Base-by-base conservation (phyloP, 2,113 vertebrate genomes). In the Silurus asotus region DNA sequence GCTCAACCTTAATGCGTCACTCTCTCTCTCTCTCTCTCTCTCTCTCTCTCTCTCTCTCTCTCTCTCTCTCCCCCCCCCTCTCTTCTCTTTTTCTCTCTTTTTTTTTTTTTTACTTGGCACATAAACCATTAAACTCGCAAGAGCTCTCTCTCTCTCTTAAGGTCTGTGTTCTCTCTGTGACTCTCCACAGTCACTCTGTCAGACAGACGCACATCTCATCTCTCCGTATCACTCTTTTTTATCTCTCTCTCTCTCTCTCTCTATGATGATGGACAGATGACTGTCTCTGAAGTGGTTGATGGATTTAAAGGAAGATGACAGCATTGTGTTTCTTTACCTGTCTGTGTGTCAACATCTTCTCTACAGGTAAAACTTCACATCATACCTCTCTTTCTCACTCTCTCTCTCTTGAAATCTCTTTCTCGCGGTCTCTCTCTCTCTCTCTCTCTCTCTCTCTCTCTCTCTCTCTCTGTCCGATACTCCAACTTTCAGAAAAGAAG, bases 231-330 rank as follows among this genome's bases (percentile, higher is more conserved):
- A 13, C 67, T 45, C 11, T 5, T 4, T 15, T 10, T 45, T 49
- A 45, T 53, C 25, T 20, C 20, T 81, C 45, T 81, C 59, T 64
- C 79, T 49, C 19, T 51, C 9, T 51, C 48, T 65, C 19, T 56
- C 15, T 69, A 17, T 70, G 17, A 58, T 37, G 82, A 83, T 83
- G 82, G 48, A 83, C 82, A 83, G 82, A 72, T 74, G 82, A 83
- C 37, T 72, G 55, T 19, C 48, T 59, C 19, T 45, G 14, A 84
- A 64, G 62, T 37, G 20, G 56, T 84, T 89, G 83, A 91, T 88
- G 88, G 90, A 91, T 86, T 88, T 79, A 64, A 81, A 86, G 81
- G 88, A 90, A 83, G 62, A 89, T 91, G 89, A 86, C 53, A 62
- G 64, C 48, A 28, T 65, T 90, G 56, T 61, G 85, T 72, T 69